Conservation (phyloP, 2,888 invertebrate species). For the Ptychoptera contaminata region DNA sequence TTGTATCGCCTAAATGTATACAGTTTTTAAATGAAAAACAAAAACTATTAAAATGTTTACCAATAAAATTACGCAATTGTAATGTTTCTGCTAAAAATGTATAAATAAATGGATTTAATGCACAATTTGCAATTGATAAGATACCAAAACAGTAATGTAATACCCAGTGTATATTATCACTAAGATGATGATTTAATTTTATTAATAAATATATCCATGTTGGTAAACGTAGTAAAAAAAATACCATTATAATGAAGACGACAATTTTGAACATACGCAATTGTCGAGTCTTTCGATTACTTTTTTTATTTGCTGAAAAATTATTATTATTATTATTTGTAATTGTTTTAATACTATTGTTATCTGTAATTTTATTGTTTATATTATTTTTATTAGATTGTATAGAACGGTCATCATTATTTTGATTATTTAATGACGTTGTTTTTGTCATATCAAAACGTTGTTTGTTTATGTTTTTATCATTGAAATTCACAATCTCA, state of each 20-base stretch:
- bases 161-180: constrained; percentile 28
- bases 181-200: constrained; percentile 25
- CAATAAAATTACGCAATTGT: too few species aligned
- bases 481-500: too few species aligned
- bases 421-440: too few species aligned
- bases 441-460: too few species aligned
- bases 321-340: background rate
- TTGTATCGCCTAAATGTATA: too few species aligned
- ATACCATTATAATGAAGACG: constrained; percentile 36
- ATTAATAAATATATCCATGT: constrained; percentile 36
- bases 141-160: constrained; percentile 34
- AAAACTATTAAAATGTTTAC: too few species aligned
- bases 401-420: too few species aligned
- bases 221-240: constrained; percentile 36
- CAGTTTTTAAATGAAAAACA: too few species aligned
- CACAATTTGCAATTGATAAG: constrained; percentile 36
- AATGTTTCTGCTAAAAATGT: constrained; percentile 38
- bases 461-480: too few species aligned
- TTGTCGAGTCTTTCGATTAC: constrained; percentile 29
- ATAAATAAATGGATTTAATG: constrained; percentile 42
- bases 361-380: too few species aligned
- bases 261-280: constrained; percentile 40
- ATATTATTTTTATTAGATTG: too few species aligned
- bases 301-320: constrained; percentile 9
- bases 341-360: too few species aligned